These are phyloP conservation scores for Petrocephalus schoutedeni DNA, from an alignment of 2,797 vertebrate genomes.

Conservation along the genomic window DNA sequence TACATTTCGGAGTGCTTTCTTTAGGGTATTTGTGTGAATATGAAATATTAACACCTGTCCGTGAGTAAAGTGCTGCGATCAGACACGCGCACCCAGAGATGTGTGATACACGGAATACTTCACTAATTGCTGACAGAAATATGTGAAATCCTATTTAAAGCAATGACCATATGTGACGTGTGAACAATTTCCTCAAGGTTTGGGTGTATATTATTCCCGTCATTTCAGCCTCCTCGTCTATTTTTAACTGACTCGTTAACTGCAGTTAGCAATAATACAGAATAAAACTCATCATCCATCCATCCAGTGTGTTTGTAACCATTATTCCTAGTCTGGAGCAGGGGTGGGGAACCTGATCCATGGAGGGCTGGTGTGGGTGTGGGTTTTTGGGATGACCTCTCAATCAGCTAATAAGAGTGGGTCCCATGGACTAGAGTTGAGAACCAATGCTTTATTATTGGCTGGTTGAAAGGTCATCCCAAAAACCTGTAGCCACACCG, in stretches of 20 bases:
- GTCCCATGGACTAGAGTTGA: too few relatives aligned
- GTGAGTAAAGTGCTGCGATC: background rate
- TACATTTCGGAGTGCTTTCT: background rate
- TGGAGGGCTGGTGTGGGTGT: too few relatives aligned
- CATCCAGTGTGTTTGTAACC: background rate
- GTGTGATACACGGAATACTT: background rate
- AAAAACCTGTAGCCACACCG: too few relatives aligned
- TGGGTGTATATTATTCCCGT: background rate
- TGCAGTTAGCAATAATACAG: background rate
- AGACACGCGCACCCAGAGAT: background rate
- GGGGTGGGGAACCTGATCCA: too few relatives aligned
- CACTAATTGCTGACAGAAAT: background rate
- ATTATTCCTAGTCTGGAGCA: background rate
- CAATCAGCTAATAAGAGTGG: too few relatives aligned
- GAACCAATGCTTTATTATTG: too few relatives aligned
- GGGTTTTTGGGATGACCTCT: too few relatives aligned
- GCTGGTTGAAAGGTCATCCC: background rate
- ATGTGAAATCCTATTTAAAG: background rate
- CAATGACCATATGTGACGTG: background rate
- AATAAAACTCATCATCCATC: background rate
- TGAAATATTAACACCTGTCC: background rate
- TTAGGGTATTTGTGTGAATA: background rate
- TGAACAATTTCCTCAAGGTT: slow-evolving; percentile 12
- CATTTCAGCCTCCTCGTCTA: background rate
- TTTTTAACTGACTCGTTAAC: background rate